These are phyloP conservation scores for Rhinogobio ventralis DNA, from an alignment of 2,797 vertebrate genomes.

Conservation along the genomic window DNA sequence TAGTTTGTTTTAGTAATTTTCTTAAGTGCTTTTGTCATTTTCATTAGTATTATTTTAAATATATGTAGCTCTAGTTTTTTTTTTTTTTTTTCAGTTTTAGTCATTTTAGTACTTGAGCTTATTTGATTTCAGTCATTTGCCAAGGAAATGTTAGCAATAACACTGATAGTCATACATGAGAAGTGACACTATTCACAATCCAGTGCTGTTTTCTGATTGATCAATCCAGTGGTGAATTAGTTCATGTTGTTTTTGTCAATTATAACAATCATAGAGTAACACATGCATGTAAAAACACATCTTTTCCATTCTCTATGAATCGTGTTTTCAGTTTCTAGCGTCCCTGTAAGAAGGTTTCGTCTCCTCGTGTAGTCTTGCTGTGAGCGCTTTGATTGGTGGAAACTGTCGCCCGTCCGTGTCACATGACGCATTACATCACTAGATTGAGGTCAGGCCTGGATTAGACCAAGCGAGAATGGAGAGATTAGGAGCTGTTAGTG, in stretches of 20 bases:
- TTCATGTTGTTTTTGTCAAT: not conserved
- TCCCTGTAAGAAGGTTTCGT: conserved; percentile 51
- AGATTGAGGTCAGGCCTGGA: conserved; percentile 85
- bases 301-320: not conserved
- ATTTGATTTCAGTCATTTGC: not conserved
- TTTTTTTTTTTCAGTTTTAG: not conserved
- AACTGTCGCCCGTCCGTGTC: conserved; percentile 63
- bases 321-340: not conserved
- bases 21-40: not conserved
- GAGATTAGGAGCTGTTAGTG: conserved; percentile 48
- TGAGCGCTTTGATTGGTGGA: conserved; percentile 71
- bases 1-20: not conserved
- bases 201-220: not conserved
- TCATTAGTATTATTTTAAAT: not conserved
- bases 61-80: not conserved
- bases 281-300: not conserved
- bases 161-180: too few relatives aligned
- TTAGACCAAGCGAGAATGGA: conserved; percentile 67
- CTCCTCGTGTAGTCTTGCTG: conserved; percentile 68
- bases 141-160: not conserved
- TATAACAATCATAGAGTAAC: not conserved
- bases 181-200: not conserved
- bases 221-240: not conserved
- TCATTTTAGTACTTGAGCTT: not conserved
- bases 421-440: conserved; percentile 84